Conservation (phyloP, 1,140 invertebrate genomes). For the Drosophila tristis region DNA sequence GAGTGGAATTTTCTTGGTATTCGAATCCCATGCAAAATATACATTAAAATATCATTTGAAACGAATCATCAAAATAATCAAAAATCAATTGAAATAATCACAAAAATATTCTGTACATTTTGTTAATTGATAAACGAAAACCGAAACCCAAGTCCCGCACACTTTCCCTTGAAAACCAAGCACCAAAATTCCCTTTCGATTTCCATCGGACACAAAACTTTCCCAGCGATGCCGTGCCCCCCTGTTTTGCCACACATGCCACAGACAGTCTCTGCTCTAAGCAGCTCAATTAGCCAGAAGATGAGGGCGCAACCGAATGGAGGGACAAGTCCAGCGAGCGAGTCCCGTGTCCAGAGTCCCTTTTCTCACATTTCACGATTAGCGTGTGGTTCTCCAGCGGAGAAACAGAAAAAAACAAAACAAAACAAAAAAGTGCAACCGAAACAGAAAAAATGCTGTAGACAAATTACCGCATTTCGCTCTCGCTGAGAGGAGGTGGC, state of each 20-base stretch:
- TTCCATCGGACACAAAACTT: constrained; percentile 22
- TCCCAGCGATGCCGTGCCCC: constrained; percentile 13
- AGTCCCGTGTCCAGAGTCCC: constrained; percentile 17
- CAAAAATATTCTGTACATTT: constrained; percentile 12
- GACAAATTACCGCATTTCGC: constrained; percentile 67
- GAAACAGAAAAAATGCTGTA: constrained; percentile 47
- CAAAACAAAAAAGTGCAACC: constrained; percentile 33
- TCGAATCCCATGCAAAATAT: not conserved
- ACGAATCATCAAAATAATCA: not conserved
- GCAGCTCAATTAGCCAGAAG: constrained; percentile 52
- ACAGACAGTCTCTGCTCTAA: not conserved
- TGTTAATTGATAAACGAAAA: constrained; percentile 29
- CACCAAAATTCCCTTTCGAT: constrained; percentile 8
- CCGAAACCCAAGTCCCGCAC: constrained; percentile 31
- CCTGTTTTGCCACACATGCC: too few species aligned
- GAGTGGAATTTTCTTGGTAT: too few species aligned
- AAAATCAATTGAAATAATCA: constrained; percentile 13
- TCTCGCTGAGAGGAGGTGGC: constrained; percentile 9
- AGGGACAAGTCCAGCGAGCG: not conserved
- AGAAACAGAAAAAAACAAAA: not conserved
- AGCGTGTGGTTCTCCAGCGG: constrained; percentile 50
- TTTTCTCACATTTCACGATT: constrained; percentile 55
- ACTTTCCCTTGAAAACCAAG: constrained; percentile 20
- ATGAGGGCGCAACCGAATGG: constrained; percentile 39
- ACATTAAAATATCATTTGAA: not conserved